Evolutionary conservation across 2,797 vertebrate genomes (phyloP).

Genomic region (Cossypha heuglini): DNA sequence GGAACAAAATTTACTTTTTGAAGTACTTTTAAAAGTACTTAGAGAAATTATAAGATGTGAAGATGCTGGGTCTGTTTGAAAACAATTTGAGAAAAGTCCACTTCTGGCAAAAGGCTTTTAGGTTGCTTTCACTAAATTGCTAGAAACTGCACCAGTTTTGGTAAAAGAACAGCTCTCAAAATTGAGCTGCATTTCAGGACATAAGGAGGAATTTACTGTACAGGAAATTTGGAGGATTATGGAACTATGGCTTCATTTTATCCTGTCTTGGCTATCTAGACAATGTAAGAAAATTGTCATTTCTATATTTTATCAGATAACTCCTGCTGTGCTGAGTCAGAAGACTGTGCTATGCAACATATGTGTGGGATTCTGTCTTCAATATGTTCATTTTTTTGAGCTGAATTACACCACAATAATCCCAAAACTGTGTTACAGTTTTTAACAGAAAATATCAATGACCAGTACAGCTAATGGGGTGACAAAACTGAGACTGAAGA

Average conservation of each 20-base stretch:
- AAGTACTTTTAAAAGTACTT: neutral
- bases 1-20: neutral
- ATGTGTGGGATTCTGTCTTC: slow-evolving; percentile 42
- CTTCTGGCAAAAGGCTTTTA: neutral
- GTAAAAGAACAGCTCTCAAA: neutral
- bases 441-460: neutral
- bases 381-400: slow-evolving; percentile 17
- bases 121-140: neutral
- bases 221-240: neutral
- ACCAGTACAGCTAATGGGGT: neutral
- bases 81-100: neutral
- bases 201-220: neutral
- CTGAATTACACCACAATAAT: neutral
- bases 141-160: neutral
- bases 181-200: neutral
- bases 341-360: slow-evolving; percentile 19
- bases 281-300: slow-evolving; percentile 9
- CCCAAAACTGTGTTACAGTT: neutral
- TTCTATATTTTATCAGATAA: neutral
- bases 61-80: neutral
- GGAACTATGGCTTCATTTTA: neutral
- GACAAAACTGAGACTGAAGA: neutral
- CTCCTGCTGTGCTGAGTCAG: slow-evolving; percentile 51
- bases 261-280: neutral
- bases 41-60: neutral